Evolutionary conservation across 2,888 invertebrate species (phyloP).

Genomic region (Andrena praecox): DNA sequence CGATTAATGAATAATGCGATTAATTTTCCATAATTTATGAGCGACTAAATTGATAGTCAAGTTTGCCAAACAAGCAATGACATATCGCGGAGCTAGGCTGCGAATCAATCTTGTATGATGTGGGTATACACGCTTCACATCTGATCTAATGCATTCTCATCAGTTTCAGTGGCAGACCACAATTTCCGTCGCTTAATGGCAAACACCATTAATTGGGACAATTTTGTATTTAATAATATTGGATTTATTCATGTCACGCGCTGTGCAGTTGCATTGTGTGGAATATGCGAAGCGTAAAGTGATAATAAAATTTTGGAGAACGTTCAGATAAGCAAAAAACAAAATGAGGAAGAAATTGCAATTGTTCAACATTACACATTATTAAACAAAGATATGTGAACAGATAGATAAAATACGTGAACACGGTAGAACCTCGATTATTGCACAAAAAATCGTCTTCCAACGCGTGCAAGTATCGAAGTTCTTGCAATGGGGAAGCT

Average conservation of each 20-base stretch:
- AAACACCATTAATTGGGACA: neutral
- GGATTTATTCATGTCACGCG: neutral
- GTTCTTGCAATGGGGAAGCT: no score
- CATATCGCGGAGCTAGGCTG: slow-evolving; percentile 15
- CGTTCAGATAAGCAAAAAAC: neutral
- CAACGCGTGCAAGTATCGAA: no score
- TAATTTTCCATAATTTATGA: slow-evolving; percentile 8
- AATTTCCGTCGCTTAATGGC: slow-evolving; percentile 29
- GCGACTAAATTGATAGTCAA: slow-evolving; percentile 5
- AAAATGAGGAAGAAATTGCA: neutral
- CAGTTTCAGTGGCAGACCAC: slow-evolving; percentile 21
- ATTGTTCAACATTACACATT: neutral
- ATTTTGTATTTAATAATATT: slow-evolving; percentile 6
- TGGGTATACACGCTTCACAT: neutral
- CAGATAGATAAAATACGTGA: no score
- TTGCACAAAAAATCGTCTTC: no score
- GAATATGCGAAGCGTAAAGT: neutral
- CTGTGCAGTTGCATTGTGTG: neutral
- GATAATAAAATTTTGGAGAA: neutral
- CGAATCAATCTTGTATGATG: slow-evolving; percentile 20
- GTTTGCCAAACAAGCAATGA: slow-evolving; percentile 1
- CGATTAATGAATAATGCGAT: neutral
- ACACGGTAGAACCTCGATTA: no score
- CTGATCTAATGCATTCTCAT: slow-evolving; percentile 25
- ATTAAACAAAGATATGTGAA: neutral